Base-by-base conservation (phyloP, 2,888 invertebrate species). In the Steinernema hermaphroditum region DNA sequence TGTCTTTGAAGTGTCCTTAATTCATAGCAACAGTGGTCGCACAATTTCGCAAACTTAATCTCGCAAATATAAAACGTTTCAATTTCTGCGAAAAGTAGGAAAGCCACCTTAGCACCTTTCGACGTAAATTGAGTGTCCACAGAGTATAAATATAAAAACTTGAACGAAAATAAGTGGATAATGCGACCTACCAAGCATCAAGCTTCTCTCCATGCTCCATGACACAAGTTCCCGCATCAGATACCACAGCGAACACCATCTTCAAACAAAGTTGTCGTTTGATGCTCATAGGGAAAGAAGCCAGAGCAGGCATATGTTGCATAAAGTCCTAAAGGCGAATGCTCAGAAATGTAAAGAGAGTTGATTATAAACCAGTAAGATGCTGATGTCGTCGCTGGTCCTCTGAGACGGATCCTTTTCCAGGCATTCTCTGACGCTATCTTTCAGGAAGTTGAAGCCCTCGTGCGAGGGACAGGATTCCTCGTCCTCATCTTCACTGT, bases 161-260 rank as follows among this genome's bases (percentile, higher is more conserved):
- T 0, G 19, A 75, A 41, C 22, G 29, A 71, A n/a, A 16, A 71
- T n/a, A n/a, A n/a, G n/a, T n/a, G n/a, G n/a, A 68, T 54, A 44
- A 50, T 29, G 43, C n/a, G 29, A 74, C 76, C 37, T 8, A 86
- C 97, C 97, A 97, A 34, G 96, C 96, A 89, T 98, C 98, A 86
- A 98, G 90, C 89, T 96, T 95, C 89, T 98, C 97, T n/a, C 95
- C 95, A 89, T 98, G 94, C 87, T 94, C 94, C 92, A 98, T 94
- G 6, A 98, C 96, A 76, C 95, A 91, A 43, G 96, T 97, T 32
- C 94, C 95, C 46, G 95, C 93, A 87, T 95, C 94, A 87, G 96
- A 96, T 32, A 98, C 97, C 0, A 96, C 95, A 1, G 97, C 98
- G 89, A 97, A 97, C 32, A 97, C 96, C 97, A 98, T 98, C 54